These are phyloP conservation scores for Tiliacea aurago DNA, from an alignment of 2,888 invertebrate genomes.

Conservation along the genomic window DNA sequence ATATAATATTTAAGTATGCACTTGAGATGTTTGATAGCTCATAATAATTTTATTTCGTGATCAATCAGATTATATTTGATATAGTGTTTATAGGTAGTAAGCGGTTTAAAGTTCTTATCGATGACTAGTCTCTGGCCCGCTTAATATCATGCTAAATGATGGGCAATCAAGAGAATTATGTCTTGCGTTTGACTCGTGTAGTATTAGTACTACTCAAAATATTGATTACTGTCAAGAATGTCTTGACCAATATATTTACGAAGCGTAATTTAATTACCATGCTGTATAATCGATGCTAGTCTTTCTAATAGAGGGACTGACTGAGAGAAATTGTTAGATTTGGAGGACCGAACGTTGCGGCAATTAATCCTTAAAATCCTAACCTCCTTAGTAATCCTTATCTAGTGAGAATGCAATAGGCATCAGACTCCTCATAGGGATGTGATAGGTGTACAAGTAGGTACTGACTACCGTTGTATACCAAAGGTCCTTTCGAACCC, in stretches of 20 bases:
- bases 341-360: not conserved
- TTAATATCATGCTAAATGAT: slow-evolving; percentile 25
- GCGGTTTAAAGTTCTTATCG: slow-evolving; percentile 66
- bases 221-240: slow-evolving; percentile 10
- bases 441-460: not conserved
- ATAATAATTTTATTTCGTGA: slow-evolving; percentile 69
- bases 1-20: slow-evolving; percentile 53
- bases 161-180: not conserved
- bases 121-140: slow-evolving; percentile 60
- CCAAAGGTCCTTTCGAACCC: not conserved
- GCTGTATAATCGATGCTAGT: too few relatives aligned
- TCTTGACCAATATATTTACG: not conserved
- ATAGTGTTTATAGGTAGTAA: slow-evolving; percentile 69
- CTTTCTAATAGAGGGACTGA: not conserved
- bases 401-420: not conserved
- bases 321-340: not conserved
- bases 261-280: not conserved
- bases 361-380: too few relatives aligned
- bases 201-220: slow-evolving; percentile 23
- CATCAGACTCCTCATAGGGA: not conserved
- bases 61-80: slow-evolving; percentile 72
- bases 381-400: too few relatives aligned
- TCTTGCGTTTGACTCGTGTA: slow-evolving; percentile 7
- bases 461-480: not conserved
- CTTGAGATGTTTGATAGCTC: slow-evolving; percentile 65